Conservation (phyloP, 2,888 invertebrate genomes). For the Melieria omissa region DNA sequence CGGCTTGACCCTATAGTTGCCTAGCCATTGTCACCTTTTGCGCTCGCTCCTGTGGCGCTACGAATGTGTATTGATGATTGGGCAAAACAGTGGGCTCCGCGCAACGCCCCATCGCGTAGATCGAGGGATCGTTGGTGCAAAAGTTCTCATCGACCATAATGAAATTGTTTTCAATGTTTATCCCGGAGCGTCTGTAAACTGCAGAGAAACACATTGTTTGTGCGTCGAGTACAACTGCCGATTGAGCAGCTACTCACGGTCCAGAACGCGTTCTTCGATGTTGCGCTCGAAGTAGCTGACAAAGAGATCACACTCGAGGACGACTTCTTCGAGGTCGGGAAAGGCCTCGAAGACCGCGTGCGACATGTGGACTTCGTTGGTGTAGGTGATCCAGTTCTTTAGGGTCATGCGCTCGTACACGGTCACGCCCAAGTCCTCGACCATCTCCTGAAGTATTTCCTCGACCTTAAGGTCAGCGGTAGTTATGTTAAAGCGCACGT, state of each 20-base stretch:
- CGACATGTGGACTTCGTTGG: slow-evolving; percentile 41
- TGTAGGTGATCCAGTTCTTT: slow-evolving; percentile 29
- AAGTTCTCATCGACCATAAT: slow-evolving; percentile 50
- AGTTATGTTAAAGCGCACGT: slow-evolving; percentile 44
- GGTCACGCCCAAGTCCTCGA: slow-evolving; percentile 50
- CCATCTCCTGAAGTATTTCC: slow-evolving; percentile 48
- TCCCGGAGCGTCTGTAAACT: too few relatives aligned
- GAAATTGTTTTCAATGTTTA: neutral
- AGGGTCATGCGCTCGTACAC: slow-evolving; percentile 43
- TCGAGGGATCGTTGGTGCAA: slow-evolving; percentile 49
- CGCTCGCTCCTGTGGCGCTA: slow-evolving; percentile 50
- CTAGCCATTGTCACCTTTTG: slow-evolving; percentile 48
- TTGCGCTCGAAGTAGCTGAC: slow-evolving; percentile 48
- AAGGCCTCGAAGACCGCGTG: slow-evolving; percentile 45
- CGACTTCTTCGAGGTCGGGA: slow-evolving; percentile 21
- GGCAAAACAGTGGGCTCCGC: slow-evolving; percentile 31
- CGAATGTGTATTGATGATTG: slow-evolving; percentile 50
- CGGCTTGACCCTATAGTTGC: too few relatives aligned
- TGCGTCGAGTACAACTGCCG: too few relatives aligned
- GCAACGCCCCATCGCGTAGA: slow-evolving; percentile 54
- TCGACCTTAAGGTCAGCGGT: slow-evolving; percentile 49
- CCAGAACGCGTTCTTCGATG: slow-evolving; percentile 20
- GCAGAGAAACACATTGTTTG: too few relatives aligned
- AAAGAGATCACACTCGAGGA: slow-evolving; percentile 54
- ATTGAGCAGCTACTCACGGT: slow-evolving; percentile 24